phyloP scores from a whole-genome alignment of 2,797 vertebrate species.

The Phyllotis vaccarum region DNA sequence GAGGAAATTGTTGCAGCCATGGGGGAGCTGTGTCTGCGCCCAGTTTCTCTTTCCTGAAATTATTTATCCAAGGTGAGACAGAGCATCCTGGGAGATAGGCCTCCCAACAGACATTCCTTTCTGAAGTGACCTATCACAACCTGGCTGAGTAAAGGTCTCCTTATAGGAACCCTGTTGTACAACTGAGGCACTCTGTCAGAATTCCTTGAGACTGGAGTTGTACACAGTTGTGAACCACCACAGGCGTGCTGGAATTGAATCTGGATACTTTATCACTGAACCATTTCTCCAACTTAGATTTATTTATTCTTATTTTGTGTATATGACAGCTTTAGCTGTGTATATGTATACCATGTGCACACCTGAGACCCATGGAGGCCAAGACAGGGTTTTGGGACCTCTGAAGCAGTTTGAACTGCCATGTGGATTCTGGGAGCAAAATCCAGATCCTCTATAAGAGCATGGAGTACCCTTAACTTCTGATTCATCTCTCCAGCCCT shows the following conservation, averaged over 20 bases:
- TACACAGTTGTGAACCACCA: neutral
- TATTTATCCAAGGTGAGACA: neutral
- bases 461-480: neutral
- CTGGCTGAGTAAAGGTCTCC: neutral
- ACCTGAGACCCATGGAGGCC: neutral
- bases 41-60: too few relatives aligned
- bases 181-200: neutral
- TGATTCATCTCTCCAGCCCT: neutral
- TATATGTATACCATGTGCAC: neutral
- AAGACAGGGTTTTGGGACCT: neutral
- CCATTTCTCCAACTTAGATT: too few relatives aligned
- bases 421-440: neutral
- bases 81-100: neutral
- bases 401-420: neutral
- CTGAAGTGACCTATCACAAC: neutral
- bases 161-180: neutral
- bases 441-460: neutral
- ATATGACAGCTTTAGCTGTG: neutral
- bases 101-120: neutral
- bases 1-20: neutral
- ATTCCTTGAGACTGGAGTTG: neutral
- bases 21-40: too few relatives aligned
- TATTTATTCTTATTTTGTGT: neutral
- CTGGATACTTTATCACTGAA: too few relatives aligned
- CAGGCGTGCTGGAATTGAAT: neutral